Evolutionary conservation across 2,113 vertebrate species (phyloP), one percentile per base, ranked within the genome.

Genomic region (Lasiurus borealis): DNA sequence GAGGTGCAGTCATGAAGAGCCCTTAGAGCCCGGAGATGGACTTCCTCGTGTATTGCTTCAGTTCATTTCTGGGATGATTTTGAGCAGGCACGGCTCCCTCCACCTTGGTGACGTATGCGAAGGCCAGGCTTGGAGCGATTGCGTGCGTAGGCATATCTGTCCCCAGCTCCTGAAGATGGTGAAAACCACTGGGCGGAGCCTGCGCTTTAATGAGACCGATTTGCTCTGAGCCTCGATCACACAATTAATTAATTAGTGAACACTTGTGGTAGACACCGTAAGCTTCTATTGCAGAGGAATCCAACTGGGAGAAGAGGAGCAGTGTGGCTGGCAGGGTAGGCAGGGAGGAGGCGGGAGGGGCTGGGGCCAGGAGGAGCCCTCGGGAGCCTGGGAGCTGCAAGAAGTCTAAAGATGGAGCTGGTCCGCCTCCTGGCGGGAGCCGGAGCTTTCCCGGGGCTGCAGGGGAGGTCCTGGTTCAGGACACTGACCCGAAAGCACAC

Each of bases 121-220:
- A 46, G 72, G 23, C 81, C 4, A 36, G 40, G 23, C 36, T 8
- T 23, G 48, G 52, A 46, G 29, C 48, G 14, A 2, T 31, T 16
- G 1, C 0, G 0, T 2, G 1, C 31, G 14, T 2, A 52, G 72
- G n/a, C 8, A 0, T 5, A 2, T 34, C 25, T 2, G 34, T 68
- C 66, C 62, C 31, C 76, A n/a, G 87, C 36, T 4, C 2, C 50
- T 36, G 7, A 8, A 44, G 19, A 1, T 3, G 40, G 36, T 8
- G 6, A 48, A 36, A 50, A 31, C 8, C 21, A 0, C 10, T 8
- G 15, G 54, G 40, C 19, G 23, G 52, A 36, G 13, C 13, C 18
- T 57, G 29, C 12, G 0, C 19, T 25, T 48, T 2, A 54, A 8
- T 18, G 71, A 92, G 46, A 40, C 57, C 34, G 18, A 14, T 75